Evolutionary conservation across 2,888 invertebrate species (phyloP), one percentile per base, ranked within the genome.

Genomic region (Nezara viridula): DNA sequence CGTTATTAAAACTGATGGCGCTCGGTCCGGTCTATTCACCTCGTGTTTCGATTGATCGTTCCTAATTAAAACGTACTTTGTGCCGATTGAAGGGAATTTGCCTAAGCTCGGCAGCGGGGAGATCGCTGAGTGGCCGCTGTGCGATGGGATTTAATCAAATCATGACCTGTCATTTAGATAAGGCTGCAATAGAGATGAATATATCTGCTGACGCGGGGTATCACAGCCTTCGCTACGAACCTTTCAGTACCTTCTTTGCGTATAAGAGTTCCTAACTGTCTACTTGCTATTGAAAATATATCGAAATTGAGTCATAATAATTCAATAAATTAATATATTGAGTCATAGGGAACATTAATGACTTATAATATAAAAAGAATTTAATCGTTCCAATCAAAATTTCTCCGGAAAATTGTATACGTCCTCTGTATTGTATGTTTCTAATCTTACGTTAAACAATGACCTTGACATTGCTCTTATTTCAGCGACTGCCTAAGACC

Each of bases 151-250:
- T 60, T 60, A 60, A 60, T 60, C 60, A 60, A 60, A 60, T 60
- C 60, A 60, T 60, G 60, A 60, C 27, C 60, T 60, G 60, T 60
- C 60, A 32, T 27, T 60, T 60, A 60, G 60, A 60, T 60, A 60
- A 60, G 60, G 24, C 55, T n/a, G 52, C 52, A n/a, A 55, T 55
- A 55, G 52, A n/a, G 27, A 10, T 12, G 27, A 60, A 27, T 60
- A 60, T 60, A 60, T 60, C 14, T 60, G 60, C 60, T 60, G 60
- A 60, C 60, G 4, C 12, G 50, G 19, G 3, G 6, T 21, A 50
- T 50, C 50, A 21, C n/a, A n/a, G n/a, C 10, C 50, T 50, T 55
- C 21, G 24, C 24, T 3, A 5, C 9, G 16, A 60, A 27, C 60
- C 7, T 60, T 60, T 60, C n/a, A 55, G 2, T 55, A n/a, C 10